Evolutionary conservation across 2,797 vertebrate genomes (phyloP), one percentile per base, ranked within the genome.

Genomic region (Buceros bicornis): DNA sequence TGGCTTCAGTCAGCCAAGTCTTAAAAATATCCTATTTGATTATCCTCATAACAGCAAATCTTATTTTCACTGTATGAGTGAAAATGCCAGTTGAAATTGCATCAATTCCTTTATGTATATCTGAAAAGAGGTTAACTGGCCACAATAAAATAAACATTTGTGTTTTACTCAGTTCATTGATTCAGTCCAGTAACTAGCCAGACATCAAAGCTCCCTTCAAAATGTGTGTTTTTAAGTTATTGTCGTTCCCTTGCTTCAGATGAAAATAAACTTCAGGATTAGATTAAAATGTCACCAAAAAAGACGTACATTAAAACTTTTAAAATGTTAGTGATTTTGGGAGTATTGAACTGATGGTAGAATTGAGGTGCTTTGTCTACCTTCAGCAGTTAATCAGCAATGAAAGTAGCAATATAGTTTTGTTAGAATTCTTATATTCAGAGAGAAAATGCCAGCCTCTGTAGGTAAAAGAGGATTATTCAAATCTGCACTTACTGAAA

Each of bases 1-100:
- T 96, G 93, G 61, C 71, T 87, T 89, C 64, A 90, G 73, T 87
- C 87, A 94, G 17, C 37, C 65, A 89, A 29, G 2, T 91, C 86
- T 95, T 94, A 28, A 84, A 95, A 95, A 92, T 94, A 91, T 78
- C 78, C 70, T 74, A 42, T 96, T 93, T 90, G 17, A 95, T 93
- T 93, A 71, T 91, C 67, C 66, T 29, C 7, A 13, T 76, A 91
- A 93, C 28, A 83, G 57, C 89, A 97, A 90, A 91, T 82, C 62
- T 87, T 89, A 76, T 93, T 90, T 95, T 85, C 45, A 57, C 29
- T 74, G 18, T 94, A 12, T 78, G 80, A 67, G 48, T 79, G 51
- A 54, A 92, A 89, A 50, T 71, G 29, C 45, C 71, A 66, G 6
- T 62, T 0, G 2, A 85, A 81, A 89, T 79, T 37, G 16, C 70